Evolutionary conservation across 92 coral and sea anemone species (phyloP).

Genomic region (Phymanthus crucifer): DNA sequence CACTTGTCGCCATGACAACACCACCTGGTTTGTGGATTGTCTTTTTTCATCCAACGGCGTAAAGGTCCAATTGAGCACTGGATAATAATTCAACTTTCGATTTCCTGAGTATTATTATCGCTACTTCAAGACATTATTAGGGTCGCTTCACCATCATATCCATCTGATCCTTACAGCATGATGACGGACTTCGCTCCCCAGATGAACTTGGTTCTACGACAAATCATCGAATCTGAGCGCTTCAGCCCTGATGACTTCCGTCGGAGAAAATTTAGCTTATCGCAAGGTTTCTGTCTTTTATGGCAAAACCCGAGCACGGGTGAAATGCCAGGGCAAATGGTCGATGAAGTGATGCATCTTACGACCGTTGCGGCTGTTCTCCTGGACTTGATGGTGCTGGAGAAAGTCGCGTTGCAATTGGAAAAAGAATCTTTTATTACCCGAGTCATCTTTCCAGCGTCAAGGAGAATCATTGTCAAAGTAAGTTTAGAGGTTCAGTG

Average conservation of each 20-base stretch:
- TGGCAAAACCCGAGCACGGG: constrained; percentile 81
- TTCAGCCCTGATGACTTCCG: constrained; percentile 57
- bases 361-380: constrained; percentile 60
- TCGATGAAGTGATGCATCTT: constrained; percentile 44
- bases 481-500: constrained; percentile 11
- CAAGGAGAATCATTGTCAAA: constrained; percentile 1
- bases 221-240: constrained; percentile 57
- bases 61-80: not conserved
- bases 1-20: not conserved
- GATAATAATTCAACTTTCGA: not conserved
- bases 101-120: not conserved
- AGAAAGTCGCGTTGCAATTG: constrained; percentile 43
- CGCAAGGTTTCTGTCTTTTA: constrained; percentile 74
- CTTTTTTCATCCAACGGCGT: not conserved
- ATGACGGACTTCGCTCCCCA: constrained; percentile 34
- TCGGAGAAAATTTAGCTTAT: constrained; percentile 42
- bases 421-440: constrained; percentile 18
- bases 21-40: not conserved
- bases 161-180: not conserved
- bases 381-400: constrained; percentile 52
- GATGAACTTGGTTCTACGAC: constrained; percentile 38
- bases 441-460: not conserved
- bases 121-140: not conserved
- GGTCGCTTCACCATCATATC: not conserved
- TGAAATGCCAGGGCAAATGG: constrained; percentile 60